Base-by-base conservation (phyloP, 2,797 vertebrate genomes). In the Fratercula arctica region DNA sequence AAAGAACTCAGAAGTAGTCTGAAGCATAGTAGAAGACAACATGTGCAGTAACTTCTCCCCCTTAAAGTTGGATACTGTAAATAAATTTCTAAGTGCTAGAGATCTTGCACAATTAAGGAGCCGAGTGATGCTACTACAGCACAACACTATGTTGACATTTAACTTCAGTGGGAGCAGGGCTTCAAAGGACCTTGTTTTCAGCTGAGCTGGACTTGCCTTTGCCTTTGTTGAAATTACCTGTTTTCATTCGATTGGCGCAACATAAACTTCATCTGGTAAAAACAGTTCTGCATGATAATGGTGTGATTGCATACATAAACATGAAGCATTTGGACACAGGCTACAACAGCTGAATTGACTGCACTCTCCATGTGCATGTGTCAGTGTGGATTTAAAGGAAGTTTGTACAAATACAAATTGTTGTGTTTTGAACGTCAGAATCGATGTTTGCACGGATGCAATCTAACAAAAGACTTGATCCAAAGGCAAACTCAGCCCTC, bases 361-460 rank as follows among this genome's bases (percentile, higher is more conserved):
- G n/a, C 89, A 60, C 39, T 85, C 28, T 48, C 63, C 17, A 0
- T 6, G 10, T 21, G 29, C 16, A 1, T 3, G 3, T 9, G 19
- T 2, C 3, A 67, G 16, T 1, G 5, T 9, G 31, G 0, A 0
- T 26, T 67, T 35, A 29, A 45, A 76, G 24, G 16, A 59, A 54
- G 16, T 41, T 35, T 29, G 35, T 50, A 61, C 23, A 31, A 46
- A 79, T 57, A 68, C n/a, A 79, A 74, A 35, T 9, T 24, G n/a
- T 23, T 57, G 4, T 7, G 26, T 31, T 11, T 6, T 66, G 19
- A 35, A 74, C 87, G 7, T 46, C 19, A 37, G 72, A 85, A 67
- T 0, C 16, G 19, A 17, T 28, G 13, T 33, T 75, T 54, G 35
- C 16, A 10, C 12, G 12, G 19, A 64, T 17, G 18, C 19, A 53